phyloP scores from a whole-genome alignment of 2,888 invertebrate species.

The Drepanosiphum platanoidis region DNA sequence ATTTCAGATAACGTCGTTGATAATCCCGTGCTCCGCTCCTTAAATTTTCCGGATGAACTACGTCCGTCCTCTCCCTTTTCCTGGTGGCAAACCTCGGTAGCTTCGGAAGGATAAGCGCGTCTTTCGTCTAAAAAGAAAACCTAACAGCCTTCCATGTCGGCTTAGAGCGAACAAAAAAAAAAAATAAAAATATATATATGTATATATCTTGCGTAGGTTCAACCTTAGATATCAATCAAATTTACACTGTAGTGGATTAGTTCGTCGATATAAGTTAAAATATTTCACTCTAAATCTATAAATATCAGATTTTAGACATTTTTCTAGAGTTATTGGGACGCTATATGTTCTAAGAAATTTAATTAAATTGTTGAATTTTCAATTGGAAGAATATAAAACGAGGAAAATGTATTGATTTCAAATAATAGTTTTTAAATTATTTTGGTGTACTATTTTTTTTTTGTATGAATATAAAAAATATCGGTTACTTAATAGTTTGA shows the following conservation, averaged over 20 bases:
- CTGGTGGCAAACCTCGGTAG: constrained; percentile 10
- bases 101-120: constrained; percentile 31
- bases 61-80: constrained; percentile 6
- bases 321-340: no score
- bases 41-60: constrained; percentile 60
- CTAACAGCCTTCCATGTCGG: not conserved
- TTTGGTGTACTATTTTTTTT: no score
- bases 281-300: not conserved
- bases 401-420: no score
- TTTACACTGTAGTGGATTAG: not conserved
- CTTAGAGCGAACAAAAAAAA: constrained; percentile 14
- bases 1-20: constrained; percentile 62
- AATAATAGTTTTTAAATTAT: no score
- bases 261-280: not conserved
- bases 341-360: no score
- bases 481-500: no score
- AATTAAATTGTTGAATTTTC: no score
- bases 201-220: not conserved
- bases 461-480: no score
- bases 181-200: no score
- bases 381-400: no score
- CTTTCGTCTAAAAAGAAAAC: constrained; percentile 45
- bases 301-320: not conserved
- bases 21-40: constrained; percentile 45
- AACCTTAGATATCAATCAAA: constrained; percentile 6